A percentile compares a stretch with the other conserved stretches of the same genome.
phyloP scores from a whole-genome alignment of 2,888 invertebrate species.

The Helicoverpa assulta region DNA sequence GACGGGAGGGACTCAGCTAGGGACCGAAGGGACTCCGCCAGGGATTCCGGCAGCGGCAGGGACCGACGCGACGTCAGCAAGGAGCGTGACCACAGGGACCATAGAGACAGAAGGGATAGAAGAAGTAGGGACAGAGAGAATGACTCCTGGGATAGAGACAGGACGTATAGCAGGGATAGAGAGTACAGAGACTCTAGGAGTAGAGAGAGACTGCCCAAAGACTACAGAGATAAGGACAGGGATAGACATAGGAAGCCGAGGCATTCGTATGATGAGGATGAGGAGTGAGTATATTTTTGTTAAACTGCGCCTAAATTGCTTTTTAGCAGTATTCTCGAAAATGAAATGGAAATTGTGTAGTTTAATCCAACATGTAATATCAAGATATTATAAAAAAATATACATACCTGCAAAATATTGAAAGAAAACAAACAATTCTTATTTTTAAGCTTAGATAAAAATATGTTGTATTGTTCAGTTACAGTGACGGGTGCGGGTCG shows the following conservation, averaged over 20 bases:
- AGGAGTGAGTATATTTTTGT: constrained; percentile 89
- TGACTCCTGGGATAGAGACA: constrained; percentile 82
- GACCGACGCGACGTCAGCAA: constrained; percentile 84
- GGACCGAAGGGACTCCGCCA: constrained; percentile 80
- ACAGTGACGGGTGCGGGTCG: constrained; percentile 85
- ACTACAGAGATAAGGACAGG: constrained; percentile 86
- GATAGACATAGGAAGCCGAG: constrained; percentile 90
- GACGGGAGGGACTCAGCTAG: constrained; percentile 83
- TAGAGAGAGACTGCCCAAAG: constrained; percentile 87
- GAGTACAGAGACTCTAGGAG: constrained; percentile 83
- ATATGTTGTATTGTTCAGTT: constrained; percentile 66
- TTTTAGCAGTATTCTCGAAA: no score
- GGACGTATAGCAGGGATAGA: constrained; percentile 86
- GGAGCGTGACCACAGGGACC: constrained; percentile 78
- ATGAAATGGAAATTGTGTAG: no score
- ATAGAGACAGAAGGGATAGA: constrained; percentile 73
- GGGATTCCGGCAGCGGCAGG: constrained; percentile 85
- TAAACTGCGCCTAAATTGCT: no score
- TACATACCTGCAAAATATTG: no score
- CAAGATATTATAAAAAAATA: no score
- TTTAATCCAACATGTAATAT: no score
- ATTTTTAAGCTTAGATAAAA: background rate
- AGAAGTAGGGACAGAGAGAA: constrained; percentile 83
- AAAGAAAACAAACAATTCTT: no score
- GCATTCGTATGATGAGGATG: constrained; percentile 93